These are phyloP conservation scores for Agapostemon virescens DNA, from an alignment of 2,888 invertebrate species.

Conservation along the genomic window DNA sequence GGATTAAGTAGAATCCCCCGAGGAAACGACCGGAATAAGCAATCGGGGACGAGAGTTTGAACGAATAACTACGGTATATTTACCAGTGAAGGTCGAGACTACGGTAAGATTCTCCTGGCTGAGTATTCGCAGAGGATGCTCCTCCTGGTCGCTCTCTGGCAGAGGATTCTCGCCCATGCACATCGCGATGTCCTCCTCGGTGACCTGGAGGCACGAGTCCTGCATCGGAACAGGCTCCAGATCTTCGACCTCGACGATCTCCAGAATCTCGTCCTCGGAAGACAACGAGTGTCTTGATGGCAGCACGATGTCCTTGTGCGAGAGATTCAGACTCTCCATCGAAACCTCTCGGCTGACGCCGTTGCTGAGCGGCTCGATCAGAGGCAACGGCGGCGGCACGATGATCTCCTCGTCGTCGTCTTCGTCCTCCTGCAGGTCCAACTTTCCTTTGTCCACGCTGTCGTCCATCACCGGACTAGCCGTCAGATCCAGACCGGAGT, in stretches of 20 bases:
- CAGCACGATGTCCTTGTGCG: constrained; percentile 86
- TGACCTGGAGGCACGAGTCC: constrained; percentile 93
- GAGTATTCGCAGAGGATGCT: constrained; percentile 92
- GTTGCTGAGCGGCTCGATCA: constrained; percentile 88
- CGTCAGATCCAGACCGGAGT: constrained; percentile 77
- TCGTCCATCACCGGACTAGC: constrained; percentile 77
- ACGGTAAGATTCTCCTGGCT: constrained; percentile 95
- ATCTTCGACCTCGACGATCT: constrained; percentile 91
- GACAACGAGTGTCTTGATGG: constrained; percentile 83
- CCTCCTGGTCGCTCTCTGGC: constrained; percentile 88
- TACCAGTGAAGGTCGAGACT: constrained; percentile 93
- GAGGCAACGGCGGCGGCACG: constrained; percentile 90
- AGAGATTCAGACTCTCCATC: constrained; percentile 90
- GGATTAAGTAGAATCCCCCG: not conserved
- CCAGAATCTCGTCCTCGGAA: constrained; percentile 87
- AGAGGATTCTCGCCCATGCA: constrained; percentile 90
- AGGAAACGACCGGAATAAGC: not conserved
- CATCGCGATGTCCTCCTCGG: constrained; percentile 94
- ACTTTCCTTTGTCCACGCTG: constrained; percentile 70
- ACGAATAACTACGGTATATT: constrained; percentile 57
- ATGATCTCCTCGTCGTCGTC: constrained; percentile 88
- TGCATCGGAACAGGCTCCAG: constrained; percentile 92
- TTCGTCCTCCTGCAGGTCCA: constrained; percentile 75
- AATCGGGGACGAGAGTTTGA: not conserved
- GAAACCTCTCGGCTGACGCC: constrained; percentile 88